Base-by-base conservation (phyloP, 2,113 vertebrate genomes). In the Oxyruncus cristatus region DNA sequence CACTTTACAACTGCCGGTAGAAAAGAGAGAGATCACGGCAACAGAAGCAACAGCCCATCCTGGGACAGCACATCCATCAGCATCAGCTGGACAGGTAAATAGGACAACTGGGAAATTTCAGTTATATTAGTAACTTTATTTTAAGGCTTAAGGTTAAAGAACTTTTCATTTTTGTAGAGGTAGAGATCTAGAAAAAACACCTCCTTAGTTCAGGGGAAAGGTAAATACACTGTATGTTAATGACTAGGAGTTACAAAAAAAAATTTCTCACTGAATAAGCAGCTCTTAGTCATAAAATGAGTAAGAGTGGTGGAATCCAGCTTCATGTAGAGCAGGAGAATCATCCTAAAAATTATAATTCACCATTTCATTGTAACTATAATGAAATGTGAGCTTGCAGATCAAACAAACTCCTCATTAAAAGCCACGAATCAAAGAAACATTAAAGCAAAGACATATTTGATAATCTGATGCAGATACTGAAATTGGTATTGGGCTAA, bases 401-500 rank as follows among this genome's bases (percentile, higher is more conserved):
- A 94, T 88, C 81, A 95, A 93, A 89, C 11, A 78, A 88, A 73
- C 4, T 65, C 73, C 46, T 89, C 66, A 66, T 89, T 85, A 93
- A 89, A 96, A 92, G 23, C 33, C 8, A 11, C 16, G 39, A 88
- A 91, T 91, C 62, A 95, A 92, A 92, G 91, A 80, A 85, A 3
- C 28, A 27, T 87, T 82, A 79, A 93, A 91, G 32, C 55, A 87
- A 62, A 89, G 26, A 68, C 6, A 2, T 74, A 82, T 82, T 49
- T 85, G 74, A 88, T 70, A 82, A 75, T 88, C 49, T 79, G 46
- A 91, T 72, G 21, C 13, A 85, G 70, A 94, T 95, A 86, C 11
- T 76, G 62, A 73, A 87, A 89, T 62, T 66, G 16, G 5, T 79
- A 41, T 68, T 68, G 15, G 16, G 8, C 35, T 93, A 87, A 91